These are phyloP conservation scores for Austrofundulus limnaeus DNA, from an alignment of 2,113 vertebrate species.

Conservation along the genomic window DNA sequence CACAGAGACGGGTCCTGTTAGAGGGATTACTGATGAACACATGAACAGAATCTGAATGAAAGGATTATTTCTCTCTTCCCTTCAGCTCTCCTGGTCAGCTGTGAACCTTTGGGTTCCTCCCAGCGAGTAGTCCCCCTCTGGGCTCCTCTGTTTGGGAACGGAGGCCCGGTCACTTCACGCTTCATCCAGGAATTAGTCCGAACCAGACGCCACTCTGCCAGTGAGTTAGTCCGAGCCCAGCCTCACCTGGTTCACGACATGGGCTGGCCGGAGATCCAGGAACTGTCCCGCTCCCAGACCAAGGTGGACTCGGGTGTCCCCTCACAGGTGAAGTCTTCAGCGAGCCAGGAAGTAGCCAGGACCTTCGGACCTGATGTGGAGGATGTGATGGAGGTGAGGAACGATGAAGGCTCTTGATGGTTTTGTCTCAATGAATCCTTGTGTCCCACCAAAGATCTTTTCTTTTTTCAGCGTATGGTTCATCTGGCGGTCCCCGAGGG, in stretches of 20 bases:
- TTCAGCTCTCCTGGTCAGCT: slow-evolving; percentile 38
- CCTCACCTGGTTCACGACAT: slow-evolving; percentile 65
- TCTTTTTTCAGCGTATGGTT: slow-evolving; percentile 52
- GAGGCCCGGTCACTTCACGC: slow-evolving; percentile 2
- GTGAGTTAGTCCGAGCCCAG: slow-evolving; percentile 52
- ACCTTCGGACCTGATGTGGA: slow-evolving; percentile 22
- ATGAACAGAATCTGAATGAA: no score
- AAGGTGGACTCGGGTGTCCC: slow-evolving; percentile 27
- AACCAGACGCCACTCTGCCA: slow-evolving; percentile 39
- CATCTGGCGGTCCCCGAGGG: slow-evolving; percentile 49
- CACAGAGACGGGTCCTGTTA: neutral
- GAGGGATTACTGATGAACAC: neutral
- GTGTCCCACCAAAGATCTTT: neutral
- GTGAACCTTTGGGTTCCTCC: slow-evolving; percentile 33
- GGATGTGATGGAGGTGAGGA: slow-evolving; percentile 68
- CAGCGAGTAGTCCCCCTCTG: slow-evolving; percentile 18
- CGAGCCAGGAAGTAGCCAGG: slow-evolving; percentile 19
- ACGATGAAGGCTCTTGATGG: neutral
- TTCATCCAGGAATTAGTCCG: slow-evolving; percentile 54
- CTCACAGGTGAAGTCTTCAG: slow-evolving; percentile 4
- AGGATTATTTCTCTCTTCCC: neutral
- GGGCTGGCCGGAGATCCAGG: slow-evolving; percentile 51
- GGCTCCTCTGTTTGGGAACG: slow-evolving; percentile 25
- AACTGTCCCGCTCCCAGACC: slow-evolving; percentile 30
- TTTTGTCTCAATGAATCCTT: neutral